Percentiles rank a stretch among this genome's conserved stretches.
phyloP scores from a whole-genome alignment of 2,888 invertebrate genomes.

The Caenorhabditis afra region DNA sequence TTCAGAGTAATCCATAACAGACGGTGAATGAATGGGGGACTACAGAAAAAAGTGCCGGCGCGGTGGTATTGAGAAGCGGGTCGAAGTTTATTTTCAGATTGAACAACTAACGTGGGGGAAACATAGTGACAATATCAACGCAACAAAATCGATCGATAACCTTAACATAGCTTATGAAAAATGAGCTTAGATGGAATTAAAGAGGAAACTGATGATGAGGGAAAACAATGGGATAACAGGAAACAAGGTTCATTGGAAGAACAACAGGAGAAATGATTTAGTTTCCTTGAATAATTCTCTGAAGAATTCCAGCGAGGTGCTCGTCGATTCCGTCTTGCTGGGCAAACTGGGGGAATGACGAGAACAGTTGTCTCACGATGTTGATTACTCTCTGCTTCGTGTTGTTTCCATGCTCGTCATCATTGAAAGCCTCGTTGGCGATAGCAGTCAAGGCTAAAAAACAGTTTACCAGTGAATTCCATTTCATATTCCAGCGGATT shows the following conservation, averaged over 20 bases:
- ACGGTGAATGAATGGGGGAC: constrained; percentile 4
- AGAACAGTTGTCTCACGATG: constrained; percentile 82
- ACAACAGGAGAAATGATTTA: constrained; percentile 11
- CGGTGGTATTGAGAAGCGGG: neutral
- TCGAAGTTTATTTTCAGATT: constrained; percentile 9
- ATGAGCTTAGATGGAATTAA: neutral
- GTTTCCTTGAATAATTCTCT: constrained; percentile 37
- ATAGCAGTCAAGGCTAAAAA: constrained; percentile 87
- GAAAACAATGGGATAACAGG: constrained; percentile 32
- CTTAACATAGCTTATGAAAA: constrained; percentile 11
- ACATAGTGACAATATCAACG: constrained; percentile 58
- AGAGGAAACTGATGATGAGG: constrained; percentile 33
- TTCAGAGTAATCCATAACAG: constrained; percentile 14
- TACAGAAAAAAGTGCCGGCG: constrained; percentile 14
- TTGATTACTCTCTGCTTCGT: constrained; percentile 86
- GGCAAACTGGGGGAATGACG: constrained; percentile 39
- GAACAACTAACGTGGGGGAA: constrained; percentile 52
- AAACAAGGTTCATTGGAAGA: constrained; percentile 24
- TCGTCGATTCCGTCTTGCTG: constrained; percentile 45
- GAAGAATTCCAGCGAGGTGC: constrained; percentile 30
- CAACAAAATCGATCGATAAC: constrained; percentile 43
- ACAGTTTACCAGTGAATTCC: too few relatives aligned
- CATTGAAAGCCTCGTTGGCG: constrained; percentile 88
- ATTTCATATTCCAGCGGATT: neutral
- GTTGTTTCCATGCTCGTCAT: constrained; percentile 83